Conservation (phyloP, 2,797 vertebrate species). For the Pipistrellus pygmaeus region DNA sequence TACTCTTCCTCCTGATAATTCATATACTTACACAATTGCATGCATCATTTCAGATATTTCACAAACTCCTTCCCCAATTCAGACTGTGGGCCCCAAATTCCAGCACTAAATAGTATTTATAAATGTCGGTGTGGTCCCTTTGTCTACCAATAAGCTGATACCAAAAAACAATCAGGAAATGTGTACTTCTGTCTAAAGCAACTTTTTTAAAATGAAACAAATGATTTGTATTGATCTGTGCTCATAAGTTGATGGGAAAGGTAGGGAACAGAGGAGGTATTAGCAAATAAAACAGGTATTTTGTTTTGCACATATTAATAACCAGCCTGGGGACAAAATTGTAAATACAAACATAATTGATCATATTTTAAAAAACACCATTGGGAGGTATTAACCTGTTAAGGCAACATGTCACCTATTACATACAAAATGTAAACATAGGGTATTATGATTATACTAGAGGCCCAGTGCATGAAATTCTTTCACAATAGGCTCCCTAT, state of each 20-base stretch:
- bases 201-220: background rate
- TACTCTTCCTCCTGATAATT: background rate
- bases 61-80: background rate
- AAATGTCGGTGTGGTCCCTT: background rate
- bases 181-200: background rate
- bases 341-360: constrained; percentile 43
- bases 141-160: background rate
- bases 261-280: background rate
- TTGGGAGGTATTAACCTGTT: background rate
- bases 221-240: constrained; percentile 12
- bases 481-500: no score
- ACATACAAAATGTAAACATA: background rate
- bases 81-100: background rate
- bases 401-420: background rate
- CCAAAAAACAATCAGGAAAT: background rate
- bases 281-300: background rate
- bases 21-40: background rate
- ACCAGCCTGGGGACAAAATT: background rate
- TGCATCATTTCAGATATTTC: background rate
- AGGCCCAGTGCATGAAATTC: no score
- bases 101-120: background rate
- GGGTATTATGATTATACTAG: background rate
- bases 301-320: constrained; percentile 12
- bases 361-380: background rate
- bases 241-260: background rate